Evolutionary conservation across 1,140 invertebrate genomes (phyloP).

Genomic region (Cotesia typhae): DNA sequence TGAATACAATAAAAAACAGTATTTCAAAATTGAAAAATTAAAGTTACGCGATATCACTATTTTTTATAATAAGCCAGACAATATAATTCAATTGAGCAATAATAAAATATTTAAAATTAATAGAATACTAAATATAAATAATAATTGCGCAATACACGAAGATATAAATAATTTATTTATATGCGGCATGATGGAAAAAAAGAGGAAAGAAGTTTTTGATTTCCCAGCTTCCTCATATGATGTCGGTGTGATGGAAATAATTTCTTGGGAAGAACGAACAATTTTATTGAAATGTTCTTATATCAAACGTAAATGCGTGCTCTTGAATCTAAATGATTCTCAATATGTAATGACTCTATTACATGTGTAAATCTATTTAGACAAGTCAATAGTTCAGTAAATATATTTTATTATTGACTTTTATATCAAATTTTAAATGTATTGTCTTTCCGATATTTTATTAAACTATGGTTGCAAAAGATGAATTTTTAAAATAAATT

Average conservation of each 20-base stretch:
- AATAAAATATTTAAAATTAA: conserved; percentile 37
- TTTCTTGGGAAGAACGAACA: conserved; percentile 9
- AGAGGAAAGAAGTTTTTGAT: background rate
- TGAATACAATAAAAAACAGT: conserved; percentile 15
- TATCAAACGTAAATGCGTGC: background rate
- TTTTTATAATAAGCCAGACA: conserved; percentile 30
- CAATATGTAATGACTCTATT: background rate
- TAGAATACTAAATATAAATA: conserved; percentile 26
- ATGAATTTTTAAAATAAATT: too few species aligned
- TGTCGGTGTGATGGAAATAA: conserved; percentile 7
- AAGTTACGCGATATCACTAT: conserved; percentile 13
- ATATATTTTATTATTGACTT: too few species aligned
- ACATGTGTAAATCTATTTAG: too few species aligned
- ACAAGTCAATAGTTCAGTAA: too few species aligned
- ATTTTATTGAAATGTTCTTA: background rate
- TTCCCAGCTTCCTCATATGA: background rate
- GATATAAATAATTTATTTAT: background rate
- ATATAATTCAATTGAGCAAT: conserved; percentile 39
- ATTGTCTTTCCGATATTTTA: too few species aligned
- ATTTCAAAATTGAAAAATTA: conserved; percentile 36
- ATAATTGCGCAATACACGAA: background rate
- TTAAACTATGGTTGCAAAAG: too few species aligned
- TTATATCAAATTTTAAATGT: too few species aligned
- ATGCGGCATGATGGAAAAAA: background rate
- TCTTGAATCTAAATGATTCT: background rate